Percentiles rank a stretch among this genome's conserved stretches.
Evolutionary conservation across 2,113 vertebrate species (phyloP).

Genomic region (Verasper variegatus): DNA sequence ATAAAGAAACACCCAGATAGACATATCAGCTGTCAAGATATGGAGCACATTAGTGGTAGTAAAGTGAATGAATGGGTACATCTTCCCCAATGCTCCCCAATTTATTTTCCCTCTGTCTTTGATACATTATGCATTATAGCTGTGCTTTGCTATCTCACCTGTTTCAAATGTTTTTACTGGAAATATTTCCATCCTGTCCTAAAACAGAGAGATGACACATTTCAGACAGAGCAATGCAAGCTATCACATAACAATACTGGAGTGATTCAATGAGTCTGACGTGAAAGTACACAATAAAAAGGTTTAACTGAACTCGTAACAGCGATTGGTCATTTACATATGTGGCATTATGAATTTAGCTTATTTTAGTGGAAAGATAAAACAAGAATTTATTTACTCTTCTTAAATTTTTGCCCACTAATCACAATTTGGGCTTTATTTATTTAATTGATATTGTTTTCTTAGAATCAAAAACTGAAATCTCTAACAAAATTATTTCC

Average conservation of each 20-base stretch:
- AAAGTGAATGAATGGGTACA: conserved; percentile 54
- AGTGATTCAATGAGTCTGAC: background rate
- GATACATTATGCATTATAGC: conserved; percentile 61
- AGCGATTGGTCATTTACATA: background rate
- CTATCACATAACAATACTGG: background rate
- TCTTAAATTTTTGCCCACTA: too few relatives aligned
- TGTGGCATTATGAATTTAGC: background rate
- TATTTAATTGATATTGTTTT: too few relatives aligned
- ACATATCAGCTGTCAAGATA: conserved; percentile 61
- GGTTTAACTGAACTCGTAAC: background rate
- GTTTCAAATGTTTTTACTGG: conserved; percentile 47
- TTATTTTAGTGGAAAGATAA: too few relatives aligned
- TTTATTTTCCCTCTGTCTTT: conserved; percentile 39
- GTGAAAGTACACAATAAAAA: background rate
- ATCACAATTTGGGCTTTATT: too few relatives aligned
- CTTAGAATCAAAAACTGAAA: too few relatives aligned
- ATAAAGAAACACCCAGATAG: conserved; percentile 35
- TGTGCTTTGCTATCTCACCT: conserved; percentile 43
- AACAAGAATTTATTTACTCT: background rate
- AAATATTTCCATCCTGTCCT: conserved; percentile 45
- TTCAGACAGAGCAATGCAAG: background rate
- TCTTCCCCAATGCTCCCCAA: conserved; percentile 54
- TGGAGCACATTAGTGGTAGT: conserved; percentile 53
- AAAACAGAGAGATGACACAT: background rate
- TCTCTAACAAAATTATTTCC: too few relatives aligned